phyloP scores from a whole-genome alignment of 2,113 vertebrate species.

The Cyanocitta stelleri region DNA sequence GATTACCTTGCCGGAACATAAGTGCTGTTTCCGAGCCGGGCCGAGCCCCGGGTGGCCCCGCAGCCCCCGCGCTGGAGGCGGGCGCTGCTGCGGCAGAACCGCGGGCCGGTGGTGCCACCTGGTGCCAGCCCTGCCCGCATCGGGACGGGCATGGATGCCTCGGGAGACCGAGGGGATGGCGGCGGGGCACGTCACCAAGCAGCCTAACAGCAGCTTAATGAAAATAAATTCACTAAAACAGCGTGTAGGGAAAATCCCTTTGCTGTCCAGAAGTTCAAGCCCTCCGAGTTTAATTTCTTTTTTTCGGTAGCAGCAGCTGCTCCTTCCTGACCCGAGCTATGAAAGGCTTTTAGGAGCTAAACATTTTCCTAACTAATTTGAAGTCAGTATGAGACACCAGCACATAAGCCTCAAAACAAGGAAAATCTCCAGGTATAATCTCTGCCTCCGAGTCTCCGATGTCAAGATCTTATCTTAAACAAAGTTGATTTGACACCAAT shows the following conservation, averaged over 20 bases:
- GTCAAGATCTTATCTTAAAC: background rate
- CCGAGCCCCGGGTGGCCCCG: background rate
- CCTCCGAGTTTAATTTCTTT: background rate
- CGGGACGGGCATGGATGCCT: accelerated
- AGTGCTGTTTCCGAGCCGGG: accelerated
- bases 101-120: background rate
- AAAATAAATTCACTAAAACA: background rate
- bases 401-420: background rate
- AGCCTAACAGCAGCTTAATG: background rate
- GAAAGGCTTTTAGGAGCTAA: background rate
- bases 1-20: accelerated
- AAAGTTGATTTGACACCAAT: background rate
- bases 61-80: background rate
- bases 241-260: background rate
- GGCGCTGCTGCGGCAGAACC: background rate
- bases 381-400: background rate
- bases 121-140: background rate
- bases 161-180: background rate
- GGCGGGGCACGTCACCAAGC: accelerated
- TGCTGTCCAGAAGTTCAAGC: background rate
- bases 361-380: background rate
- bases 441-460: background rate
- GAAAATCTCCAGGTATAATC: background rate
- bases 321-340: background rate
- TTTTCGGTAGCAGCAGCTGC: background rate